Base-by-base conservation (phyloP, 2,888 invertebrate species). In the Encarsia formosa region DNA sequence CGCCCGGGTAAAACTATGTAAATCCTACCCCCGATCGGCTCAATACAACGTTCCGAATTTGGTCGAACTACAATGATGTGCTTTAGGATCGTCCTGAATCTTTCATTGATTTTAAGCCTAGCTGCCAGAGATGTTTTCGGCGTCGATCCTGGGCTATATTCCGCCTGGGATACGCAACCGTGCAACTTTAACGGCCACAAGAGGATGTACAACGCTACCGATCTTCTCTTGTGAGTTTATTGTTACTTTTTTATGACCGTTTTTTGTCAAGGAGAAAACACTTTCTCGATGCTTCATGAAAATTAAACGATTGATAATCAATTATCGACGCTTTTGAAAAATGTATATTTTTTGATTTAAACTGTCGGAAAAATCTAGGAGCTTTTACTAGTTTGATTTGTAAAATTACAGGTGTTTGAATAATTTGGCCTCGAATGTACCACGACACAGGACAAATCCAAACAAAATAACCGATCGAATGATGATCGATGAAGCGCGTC, bases 321-420 rank as follows among this genome's bases (percentile, higher is more conserved):
- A n/a, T n/a, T n/a, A n/a, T n/a, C n/a, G n/a, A n/a, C n/a, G n/a
- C n/a, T n/a, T n/a, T n/a, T n/a, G n/a, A n/a, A n/a, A n/a, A n/a
- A n/a, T n/a, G n/a, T n/a, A n/a, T n/a, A n/a, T n/a, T n/a, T n/a
- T n/a, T n/a, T n/a, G n/a, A 15, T 29, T 29, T 16, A 26, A 26
- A 8, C 8, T 11, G 6, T 26, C 8, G 26, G 26, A 26, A 26
- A 26, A 26, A 31, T 6, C 31, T 31, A 15, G 13, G 31, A 15
- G 15, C 4, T 31, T 3, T 11, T 6, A 15, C 6, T 31, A 15
- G 13, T 15, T 18, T 15, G n/a, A n/a, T n/a, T n/a, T n/a, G n/a
- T n/a, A n/a, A n/a, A n/a, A n/a, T n/a, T n/a, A 45, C 44, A 71
- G 71, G 51, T 71, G 71, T 42, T 62, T 71, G 61, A 60, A 65